These are phyloP conservation scores for Pogonus chalceus DNA, from an alignment of 1,140 invertebrate genomes.

Conservation along the genomic window DNA sequence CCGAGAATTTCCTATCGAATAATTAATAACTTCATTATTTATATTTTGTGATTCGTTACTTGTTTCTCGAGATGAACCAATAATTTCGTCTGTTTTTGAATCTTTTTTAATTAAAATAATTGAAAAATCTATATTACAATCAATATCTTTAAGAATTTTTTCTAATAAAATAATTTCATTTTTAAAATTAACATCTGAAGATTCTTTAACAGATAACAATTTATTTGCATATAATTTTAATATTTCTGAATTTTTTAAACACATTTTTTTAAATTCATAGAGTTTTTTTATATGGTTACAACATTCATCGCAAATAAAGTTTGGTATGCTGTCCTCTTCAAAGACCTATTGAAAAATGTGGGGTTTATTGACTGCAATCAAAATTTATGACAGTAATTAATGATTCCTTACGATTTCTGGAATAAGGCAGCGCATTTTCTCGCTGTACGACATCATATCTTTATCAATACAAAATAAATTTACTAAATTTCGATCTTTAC, in stretches of 20 bases:
- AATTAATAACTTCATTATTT: no score
- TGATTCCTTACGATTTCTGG: slow-evolving; percentile 6
- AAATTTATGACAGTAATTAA: slow-evolving; percentile 6
- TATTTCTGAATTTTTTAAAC: not conserved
- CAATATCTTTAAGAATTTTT: not conserved
- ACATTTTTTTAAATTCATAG: not conserved
- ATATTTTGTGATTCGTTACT: no score
- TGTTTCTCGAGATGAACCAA: no score
- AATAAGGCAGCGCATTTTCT: not conserved
- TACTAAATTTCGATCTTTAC: slow-evolving; percentile 1
- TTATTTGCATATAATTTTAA: not conserved
- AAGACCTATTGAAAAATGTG: not conserved
- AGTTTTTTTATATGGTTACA: not conserved
- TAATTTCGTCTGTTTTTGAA: no score
- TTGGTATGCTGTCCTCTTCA: not conserved
- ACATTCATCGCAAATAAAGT: not conserved
- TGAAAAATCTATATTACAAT: not conserved
- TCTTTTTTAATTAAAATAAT: not conserved
- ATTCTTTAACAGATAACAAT: not conserved
- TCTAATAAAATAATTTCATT: not conserved
- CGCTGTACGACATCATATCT: not conserved
- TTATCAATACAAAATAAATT: slow-evolving; percentile 3
- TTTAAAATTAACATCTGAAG: not conserved
- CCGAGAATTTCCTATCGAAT: no score
- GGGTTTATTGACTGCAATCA: slow-evolving; percentile 5